Conservation (phyloP, 2,888 invertebrate species). For the Pyrrhosoma nymphula region DNA sequence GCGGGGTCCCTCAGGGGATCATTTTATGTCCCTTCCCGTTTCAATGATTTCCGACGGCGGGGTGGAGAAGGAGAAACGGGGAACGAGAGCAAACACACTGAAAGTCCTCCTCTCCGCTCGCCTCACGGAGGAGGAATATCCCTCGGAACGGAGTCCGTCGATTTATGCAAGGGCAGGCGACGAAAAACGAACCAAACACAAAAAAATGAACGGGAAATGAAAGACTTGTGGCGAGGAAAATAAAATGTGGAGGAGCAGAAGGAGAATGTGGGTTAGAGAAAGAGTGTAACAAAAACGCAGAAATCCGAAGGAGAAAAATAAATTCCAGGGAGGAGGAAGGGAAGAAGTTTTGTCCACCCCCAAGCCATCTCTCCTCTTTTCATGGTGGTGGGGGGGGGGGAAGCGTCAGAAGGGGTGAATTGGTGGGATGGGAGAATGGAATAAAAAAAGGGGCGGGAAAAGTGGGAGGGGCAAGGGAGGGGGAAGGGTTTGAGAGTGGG, state of each 20-base stretch:
- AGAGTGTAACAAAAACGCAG: not conserved
- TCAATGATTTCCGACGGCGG: not conserved
- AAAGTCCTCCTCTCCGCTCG: not conserved
- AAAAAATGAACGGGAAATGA: not conserved
- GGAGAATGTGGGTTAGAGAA: conserved; percentile 37
- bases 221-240: not conserved
- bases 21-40: not conserved
- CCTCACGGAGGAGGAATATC: not conserved
- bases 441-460: not conserved
- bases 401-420: not conserved
- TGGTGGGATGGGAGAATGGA: not conserved
- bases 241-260: not conserved
- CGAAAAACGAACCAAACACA: conserved; percentile 11
- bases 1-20: not conserved
- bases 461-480: not conserved
- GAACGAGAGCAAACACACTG: conserved; percentile 11
- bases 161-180: conserved; percentile 34
- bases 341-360: not conserved
- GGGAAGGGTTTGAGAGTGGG: not conserved
- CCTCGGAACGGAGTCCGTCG: not conserved
- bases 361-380: not conserved
- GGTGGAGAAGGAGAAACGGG: not conserved
- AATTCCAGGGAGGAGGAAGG: not conserved
- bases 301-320: not conserved
- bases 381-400: not conserved